Conservation (phyloP, 2,797 vertebrate genomes). For the Smutsia temminckii region DNA sequence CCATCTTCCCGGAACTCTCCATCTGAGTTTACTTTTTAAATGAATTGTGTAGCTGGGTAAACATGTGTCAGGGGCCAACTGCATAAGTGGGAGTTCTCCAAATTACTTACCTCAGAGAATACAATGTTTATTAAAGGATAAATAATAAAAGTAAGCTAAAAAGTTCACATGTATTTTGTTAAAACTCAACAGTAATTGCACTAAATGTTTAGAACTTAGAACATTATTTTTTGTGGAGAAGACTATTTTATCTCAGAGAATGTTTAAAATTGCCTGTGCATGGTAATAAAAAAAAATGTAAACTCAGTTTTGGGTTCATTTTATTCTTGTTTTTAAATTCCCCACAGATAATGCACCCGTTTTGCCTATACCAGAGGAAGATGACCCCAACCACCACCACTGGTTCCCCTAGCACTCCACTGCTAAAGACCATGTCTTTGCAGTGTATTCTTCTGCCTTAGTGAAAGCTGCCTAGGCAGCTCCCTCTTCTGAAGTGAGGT, state of each 20-base stretch:
- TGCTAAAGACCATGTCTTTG: accelerated
- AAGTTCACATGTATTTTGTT: neutral
- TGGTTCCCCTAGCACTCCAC: accelerated
- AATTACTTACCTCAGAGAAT: neutral
- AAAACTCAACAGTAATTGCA: neutral
- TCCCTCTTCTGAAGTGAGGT: neutral
- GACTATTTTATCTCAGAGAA: neutral
- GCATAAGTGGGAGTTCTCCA: neutral
- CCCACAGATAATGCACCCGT: neutral
- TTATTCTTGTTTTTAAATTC: neutral
- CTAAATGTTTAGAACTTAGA: neutral
- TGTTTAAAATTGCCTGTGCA: neutral
- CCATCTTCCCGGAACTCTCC: no score
- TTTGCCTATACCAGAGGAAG: neutral
- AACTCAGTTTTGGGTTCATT: neutral
- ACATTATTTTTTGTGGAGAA: neutral
- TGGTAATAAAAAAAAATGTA: neutral
- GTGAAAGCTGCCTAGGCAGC: neutral
- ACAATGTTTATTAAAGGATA: neutral
- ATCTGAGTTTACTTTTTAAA: neutral
- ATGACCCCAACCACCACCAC: no score
- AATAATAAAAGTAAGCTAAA: neutral
- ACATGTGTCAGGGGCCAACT: no score
- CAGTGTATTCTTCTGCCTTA: neutral
- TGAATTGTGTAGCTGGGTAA: neutral